Evolutionary conservation across 2,888 invertebrate genomes (phyloP), one percentile per base, ranked within the genome.

Genomic region (Drosophila neonasuta): DNA sequence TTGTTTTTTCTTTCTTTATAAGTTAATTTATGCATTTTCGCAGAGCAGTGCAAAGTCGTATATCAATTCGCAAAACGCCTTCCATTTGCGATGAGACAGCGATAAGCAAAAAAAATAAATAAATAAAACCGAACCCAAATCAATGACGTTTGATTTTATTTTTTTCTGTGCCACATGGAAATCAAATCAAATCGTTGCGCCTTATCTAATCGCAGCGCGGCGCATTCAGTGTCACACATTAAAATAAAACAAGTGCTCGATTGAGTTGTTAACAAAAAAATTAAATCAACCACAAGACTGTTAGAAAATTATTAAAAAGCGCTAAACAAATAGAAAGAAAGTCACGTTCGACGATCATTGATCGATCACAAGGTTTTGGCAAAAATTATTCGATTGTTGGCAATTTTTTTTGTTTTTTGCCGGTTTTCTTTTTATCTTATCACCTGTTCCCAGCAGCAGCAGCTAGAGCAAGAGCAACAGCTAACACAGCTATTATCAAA

Each of bases 401-500:
- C 44, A 11, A 58, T 20, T 48, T 34, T 48, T 10, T 13, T 24
- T n/a, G n/a, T 17, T 24, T 29, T 46, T 60, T 56, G 59, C 29
- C 71, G 65, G 55, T 24, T 24, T 24, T 24, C 6, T 24, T 55
- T 75, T 73, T 73, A 73, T 73, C 73, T 73, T 52, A 76, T 73
- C 73, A 17, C 11, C 11, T 41, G 24, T 45, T 58, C 57, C 59
- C 52, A 49, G 44, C 41, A 52, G 39, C 41, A 36, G 2, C 34
- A 34, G n/a, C 34, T n/a, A 11, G 5, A 34, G 51, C 24, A 41
- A 39, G 3, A 24, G n/a, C 39, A 6, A 9, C 10, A 3, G 55
- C 45, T 30, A 68, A 71, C 76, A 9, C 10, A 3, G 55, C 45
- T 30, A 68, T 73, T 79, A 76, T 73, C 77, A 81, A 50, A 68